Conservation (phyloP, 2,797 vertebrate species). For the Acanthurus leucopareius region DNA sequence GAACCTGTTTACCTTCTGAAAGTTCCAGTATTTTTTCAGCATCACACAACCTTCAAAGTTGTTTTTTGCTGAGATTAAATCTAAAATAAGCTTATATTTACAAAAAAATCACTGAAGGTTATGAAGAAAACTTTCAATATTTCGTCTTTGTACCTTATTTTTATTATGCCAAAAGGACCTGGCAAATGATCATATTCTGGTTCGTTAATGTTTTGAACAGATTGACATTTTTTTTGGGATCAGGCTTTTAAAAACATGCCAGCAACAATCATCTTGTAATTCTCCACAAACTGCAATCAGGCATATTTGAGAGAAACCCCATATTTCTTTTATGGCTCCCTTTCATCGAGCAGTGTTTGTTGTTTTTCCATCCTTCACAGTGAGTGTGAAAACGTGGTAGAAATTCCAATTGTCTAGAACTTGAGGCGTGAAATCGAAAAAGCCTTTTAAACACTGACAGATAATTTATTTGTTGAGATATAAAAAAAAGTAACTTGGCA, state of each 20-base stretch:
- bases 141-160: no score
- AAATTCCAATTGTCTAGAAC: slow-evolving; percentile 73
- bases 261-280: slow-evolving; percentile 6
- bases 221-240: no score
- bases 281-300: slow-evolving; percentile 23
- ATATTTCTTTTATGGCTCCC: slow-evolving; percentile 18
- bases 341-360: slow-evolving; percentile 34
- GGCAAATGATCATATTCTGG: no score
- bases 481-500: slow-evolving; percentile 56
- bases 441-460: slow-evolving; percentile 67
- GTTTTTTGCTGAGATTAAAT: no score
- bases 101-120: no score
- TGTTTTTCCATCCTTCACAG: slow-evolving; percentile 35
- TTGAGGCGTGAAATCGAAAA: slow-evolving; percentile 73
- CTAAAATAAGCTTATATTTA: no score
- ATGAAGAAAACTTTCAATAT: no score
- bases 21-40: no score
- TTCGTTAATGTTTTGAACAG: no score
- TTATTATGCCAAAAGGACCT: no score
- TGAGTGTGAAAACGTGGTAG: slow-evolving; percentile 49
- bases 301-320: slow-evolving; percentile 7
- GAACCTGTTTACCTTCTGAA: no score
- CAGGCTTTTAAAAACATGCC: slow-evolving; percentile 5
- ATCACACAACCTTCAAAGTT: no score
- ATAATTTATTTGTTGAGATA: slow-evolving; percentile 73